These are phyloP conservation scores for Ceryle rudis DNA, from an alignment of 2,797 vertebrate genomes.

Conservation along the genomic window DNA sequence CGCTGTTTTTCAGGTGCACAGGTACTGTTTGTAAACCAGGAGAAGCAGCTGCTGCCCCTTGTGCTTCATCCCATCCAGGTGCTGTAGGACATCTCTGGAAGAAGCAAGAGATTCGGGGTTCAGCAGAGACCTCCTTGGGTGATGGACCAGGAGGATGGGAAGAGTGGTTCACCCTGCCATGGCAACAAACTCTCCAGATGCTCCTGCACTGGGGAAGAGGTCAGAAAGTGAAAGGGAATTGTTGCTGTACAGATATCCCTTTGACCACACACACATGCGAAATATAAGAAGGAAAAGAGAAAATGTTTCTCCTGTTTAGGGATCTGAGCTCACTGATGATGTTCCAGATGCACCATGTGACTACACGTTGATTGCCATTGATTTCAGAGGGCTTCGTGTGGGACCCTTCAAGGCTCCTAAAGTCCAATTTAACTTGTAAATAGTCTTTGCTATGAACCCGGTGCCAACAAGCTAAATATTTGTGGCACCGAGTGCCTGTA, in stretches of 20 bases:
- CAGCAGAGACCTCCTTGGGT: neutral
- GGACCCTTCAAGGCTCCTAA: neutral
- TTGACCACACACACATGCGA: neutral
- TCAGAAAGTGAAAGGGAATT: neutral
- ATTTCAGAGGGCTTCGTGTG: neutral
- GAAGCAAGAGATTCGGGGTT: neutral
- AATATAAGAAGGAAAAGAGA: neutral
- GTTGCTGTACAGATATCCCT: neutral
- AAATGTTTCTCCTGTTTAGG: neutral
- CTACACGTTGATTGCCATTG: neutral
- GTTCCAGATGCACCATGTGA: neutral
- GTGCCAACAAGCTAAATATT: neutral
- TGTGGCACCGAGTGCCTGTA: neutral
- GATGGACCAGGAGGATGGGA: neutral
- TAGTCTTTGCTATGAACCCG: neutral
- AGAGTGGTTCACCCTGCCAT: neutral
- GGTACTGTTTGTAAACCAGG: neutral
- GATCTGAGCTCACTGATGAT: neutral
- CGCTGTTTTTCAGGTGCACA: rapidly evolving
- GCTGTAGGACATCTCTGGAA: neutral
- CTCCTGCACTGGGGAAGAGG: neutral
- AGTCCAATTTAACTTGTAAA: neutral
- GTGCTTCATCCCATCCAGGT: rapidly evolving
- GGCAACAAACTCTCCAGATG: neutral
- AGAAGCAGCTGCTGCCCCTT: neutral